Percentiles rank a stretch among this genome's conserved stretches.
These are phyloP conservation scores for Cricetomys ansorgei DNA, from an alignment of 2,113 vertebrate species.

Conservation along the genomic window DNA sequence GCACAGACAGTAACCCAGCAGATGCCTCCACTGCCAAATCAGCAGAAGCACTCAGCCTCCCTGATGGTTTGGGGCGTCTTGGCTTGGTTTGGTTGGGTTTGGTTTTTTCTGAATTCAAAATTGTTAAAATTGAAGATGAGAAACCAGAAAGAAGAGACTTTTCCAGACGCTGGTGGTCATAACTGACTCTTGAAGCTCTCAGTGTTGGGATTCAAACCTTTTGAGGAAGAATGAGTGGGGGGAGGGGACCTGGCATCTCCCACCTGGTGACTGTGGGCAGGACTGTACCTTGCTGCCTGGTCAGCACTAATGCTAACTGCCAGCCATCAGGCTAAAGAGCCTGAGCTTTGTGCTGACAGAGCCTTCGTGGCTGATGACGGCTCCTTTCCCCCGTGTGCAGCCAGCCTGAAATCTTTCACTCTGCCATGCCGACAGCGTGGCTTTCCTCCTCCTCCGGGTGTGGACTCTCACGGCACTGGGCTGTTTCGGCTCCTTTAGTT, in stretches of 20 bases:
- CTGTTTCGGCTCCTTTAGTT: neutral
- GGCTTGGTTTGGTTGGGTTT: neutral
- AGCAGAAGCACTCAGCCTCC: neutral
- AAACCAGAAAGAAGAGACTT: neutral
- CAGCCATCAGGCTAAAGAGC: neutral
- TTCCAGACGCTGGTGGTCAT: neutral
- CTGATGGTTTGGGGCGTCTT: neutral
- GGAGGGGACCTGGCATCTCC: accelerated
- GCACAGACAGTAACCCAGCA: neutral
- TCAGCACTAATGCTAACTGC: neutral
- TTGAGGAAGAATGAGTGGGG: neutral
- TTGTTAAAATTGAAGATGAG: neutral
- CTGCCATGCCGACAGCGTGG: neutral
- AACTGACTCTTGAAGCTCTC: neutral
- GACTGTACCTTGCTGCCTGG: neutral
- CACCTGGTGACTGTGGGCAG: accelerated
- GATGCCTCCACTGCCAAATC: neutral
- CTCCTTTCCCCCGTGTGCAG: neutral
- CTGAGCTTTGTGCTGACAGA: neutral
- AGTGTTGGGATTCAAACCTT: neutral
- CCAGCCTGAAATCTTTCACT: neutral
- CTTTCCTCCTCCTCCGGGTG: neutral
- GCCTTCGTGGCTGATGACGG: neutral
- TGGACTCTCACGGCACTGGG: neutral
- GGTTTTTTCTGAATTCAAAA: neutral